Conservation (phyloP, 2,888 invertebrate genomes). For the Mylabris sibirica region DNA sequence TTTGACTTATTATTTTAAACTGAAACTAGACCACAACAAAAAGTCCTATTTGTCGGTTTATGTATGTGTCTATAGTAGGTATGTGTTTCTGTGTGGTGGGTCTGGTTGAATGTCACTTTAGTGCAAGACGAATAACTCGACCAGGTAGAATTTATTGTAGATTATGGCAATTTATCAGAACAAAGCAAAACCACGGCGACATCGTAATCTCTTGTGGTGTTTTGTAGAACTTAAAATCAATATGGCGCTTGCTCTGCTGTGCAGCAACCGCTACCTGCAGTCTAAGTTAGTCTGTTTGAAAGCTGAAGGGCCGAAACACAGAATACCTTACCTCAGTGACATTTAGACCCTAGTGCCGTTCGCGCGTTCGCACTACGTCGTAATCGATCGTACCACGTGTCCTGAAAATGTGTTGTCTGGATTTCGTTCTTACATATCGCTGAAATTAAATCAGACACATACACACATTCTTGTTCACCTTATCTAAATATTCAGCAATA, state of each 20-base stretch:
- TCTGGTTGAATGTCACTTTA: background rate
- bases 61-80: conserved; percentile 11
- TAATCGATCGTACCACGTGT: conserved; percentile 53
- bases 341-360: conserved; percentile 56
- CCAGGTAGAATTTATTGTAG: conserved; percentile 37
- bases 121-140: conserved; percentile 37
- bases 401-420: conserved; percentile 51
- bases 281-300: conserved; percentile 50
- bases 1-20: conserved; percentile 31
- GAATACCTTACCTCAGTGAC: conserved; percentile 56
- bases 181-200: conserved; percentile 44
- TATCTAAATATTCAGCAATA: conserved; percentile 16
- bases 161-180: conserved; percentile 46
- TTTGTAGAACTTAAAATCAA: conserved; percentile 59
- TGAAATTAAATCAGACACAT: conserved; percentile 38
- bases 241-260: conserved; percentile 61
- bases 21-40: conserved; percentile 23
- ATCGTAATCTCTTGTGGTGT: conserved; percentile 39
- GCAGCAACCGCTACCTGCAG: conserved; percentile 57
- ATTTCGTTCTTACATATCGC: conserved; percentile 45
- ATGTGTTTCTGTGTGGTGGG: conserved; percentile 3
- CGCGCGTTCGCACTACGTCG: conserved; percentile 56
- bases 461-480: conserved; percentile 31
- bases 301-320: conserved; percentile 33
- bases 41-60: conserved; percentile 17